These are phyloP conservation scores for Bettongia penicillata DNA, from an alignment of 2,113 vertebrate genomes.

Conservation along the genomic window DNA sequence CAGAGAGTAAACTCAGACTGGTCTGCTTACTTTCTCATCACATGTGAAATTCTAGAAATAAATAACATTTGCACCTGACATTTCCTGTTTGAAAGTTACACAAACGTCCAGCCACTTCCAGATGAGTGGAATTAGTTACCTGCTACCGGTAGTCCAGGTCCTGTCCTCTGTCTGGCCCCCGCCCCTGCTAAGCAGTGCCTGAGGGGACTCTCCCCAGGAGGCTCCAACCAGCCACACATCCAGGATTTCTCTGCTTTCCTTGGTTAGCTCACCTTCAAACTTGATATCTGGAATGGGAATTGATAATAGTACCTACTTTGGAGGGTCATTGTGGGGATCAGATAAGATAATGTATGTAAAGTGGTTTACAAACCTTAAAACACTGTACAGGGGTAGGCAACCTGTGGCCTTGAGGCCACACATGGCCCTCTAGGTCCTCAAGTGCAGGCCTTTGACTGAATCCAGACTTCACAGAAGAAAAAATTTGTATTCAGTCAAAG, in stretches of 20 bases:
- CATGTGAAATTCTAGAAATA: slow-evolving; percentile 38
- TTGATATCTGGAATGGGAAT: neutral
- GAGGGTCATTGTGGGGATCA: neutral
- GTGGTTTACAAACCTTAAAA: neutral
- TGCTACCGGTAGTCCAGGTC: neutral
- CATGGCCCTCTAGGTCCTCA: too few relatives aligned
- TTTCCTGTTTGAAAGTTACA: slow-evolving; percentile 45
- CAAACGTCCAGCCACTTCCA: neutral
- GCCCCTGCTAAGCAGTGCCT: neutral
- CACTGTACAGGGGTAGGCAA: too few relatives aligned
- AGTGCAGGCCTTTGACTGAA: too few relatives aligned
- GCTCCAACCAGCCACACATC: neutral
- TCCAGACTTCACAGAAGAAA: too few relatives aligned
- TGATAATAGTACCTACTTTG: neutral
- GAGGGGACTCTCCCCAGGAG: neutral
- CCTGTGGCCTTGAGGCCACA: too few relatives aligned
- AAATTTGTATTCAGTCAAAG: too few relatives aligned
- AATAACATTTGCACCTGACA: slow-evolving; percentile 53
- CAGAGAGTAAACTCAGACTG: slow-evolving; percentile 52
- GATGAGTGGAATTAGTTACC: neutral
- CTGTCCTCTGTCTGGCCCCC: neutral
- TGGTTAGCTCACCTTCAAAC: neutral
- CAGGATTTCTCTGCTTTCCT: neutral
- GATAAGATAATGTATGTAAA: neutral
- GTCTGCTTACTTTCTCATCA: slow-evolving; percentile 43